Evolutionary conservation across 2,797 vertebrate genomes (phyloP).

Genomic region (Scyliorhinus canicula): DNA sequence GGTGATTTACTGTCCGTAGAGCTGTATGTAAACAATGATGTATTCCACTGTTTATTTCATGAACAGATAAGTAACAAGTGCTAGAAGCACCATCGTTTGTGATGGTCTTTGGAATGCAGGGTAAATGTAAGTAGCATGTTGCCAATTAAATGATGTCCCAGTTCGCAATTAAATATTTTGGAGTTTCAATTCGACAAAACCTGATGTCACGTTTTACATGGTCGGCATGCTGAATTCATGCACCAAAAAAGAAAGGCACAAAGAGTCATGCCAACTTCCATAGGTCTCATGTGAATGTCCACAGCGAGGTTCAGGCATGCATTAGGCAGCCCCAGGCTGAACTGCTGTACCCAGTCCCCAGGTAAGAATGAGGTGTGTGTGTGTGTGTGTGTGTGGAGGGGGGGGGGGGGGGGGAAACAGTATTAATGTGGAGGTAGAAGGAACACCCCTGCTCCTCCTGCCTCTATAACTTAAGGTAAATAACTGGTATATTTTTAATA

Average conservation of each 20-base stretch:
- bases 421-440: not conserved
- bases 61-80: not conserved
- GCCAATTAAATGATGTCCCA: no score
- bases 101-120: not conserved
- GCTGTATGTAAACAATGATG: not conserved
- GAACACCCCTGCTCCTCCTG: not conserved
- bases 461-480: not conserved
- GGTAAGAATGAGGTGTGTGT: not conserved
- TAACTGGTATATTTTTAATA: not conserved
- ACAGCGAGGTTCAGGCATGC: not conserved
- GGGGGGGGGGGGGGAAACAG: no score
- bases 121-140: not conserved
- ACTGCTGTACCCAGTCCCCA: not conserved
- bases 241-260: not conserved
- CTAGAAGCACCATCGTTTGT: not conserved
- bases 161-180: not conserved
- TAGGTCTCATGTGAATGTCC: not conserved
- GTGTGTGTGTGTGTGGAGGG: no score
- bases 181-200: not conserved
- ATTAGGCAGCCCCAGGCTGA: not conserved
- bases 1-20: not conserved
- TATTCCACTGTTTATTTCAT: not conserved
- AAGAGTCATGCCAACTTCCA: not conserved
- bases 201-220: not conserved
- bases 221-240: not conserved